Evolutionary conservation across 2,113 vertebrate genomes (phyloP).

Genomic region (Campylomormyrus tamandua): DNA sequence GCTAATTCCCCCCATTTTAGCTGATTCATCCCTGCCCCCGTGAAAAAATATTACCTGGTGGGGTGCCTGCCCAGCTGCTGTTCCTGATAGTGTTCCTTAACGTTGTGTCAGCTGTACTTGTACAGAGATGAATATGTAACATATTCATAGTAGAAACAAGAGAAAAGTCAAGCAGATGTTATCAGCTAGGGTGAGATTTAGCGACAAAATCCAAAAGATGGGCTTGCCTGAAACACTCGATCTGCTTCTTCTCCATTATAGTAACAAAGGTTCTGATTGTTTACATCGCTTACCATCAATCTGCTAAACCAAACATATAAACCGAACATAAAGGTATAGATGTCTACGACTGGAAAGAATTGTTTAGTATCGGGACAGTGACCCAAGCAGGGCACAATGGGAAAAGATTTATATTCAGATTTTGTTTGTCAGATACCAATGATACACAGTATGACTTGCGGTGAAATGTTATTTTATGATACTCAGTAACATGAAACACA

Average conservation of each 20-base stretch:
- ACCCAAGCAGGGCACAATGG: background rate
- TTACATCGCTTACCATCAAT: background rate
- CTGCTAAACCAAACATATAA: background rate
- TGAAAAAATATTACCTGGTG: background rate
- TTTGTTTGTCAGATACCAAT: background rate
- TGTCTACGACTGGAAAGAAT: background rate
- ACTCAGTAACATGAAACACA: background rate
- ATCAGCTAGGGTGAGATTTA: background rate
- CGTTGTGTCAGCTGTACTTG: background rate
- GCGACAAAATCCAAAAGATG: background rate
- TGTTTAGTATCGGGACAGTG: background rate
- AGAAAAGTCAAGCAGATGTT: background rate
- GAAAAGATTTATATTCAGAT: background rate
- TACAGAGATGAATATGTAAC: background rate
- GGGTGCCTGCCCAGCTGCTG: background rate
- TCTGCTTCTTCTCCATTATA: background rate
- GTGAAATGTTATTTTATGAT: background rate
- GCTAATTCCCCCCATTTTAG: background rate
- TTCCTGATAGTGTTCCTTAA: too few relatives aligned
- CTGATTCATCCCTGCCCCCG: background rate
- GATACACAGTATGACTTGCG: background rate
- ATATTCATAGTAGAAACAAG: background rate
- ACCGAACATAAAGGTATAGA: background rate
- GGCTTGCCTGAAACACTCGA: background rate
- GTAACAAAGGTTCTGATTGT: background rate